phyloP scores from a whole-genome alignment of 2,113 vertebrate species.

The Erinaceus europaeus region DNA sequence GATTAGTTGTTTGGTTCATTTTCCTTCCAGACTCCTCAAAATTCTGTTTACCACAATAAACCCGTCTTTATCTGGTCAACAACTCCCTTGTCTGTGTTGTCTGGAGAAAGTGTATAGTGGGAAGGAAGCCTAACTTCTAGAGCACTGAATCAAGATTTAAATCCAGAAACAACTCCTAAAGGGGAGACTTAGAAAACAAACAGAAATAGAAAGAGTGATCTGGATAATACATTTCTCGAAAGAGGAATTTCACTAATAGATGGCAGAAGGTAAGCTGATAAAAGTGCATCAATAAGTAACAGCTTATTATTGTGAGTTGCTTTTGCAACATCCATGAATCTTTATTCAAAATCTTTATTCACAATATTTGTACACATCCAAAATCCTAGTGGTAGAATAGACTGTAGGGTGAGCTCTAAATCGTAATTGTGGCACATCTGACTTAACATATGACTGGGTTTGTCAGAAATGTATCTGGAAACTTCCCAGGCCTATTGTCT shows the following conservation, averaged over 20 bases:
- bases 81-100: not conserved
- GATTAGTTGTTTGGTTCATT: not conserved
- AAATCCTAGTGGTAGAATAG: not conserved
- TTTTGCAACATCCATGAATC: not conserved
- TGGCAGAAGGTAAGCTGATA: constrained; percentile 21
- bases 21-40: not conserved
- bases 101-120: not conserved
- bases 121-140: not conserved
- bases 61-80: not conserved
- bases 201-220: not conserved
- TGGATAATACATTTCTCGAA: not conserved
- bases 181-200: not conserved
- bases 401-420: not conserved
- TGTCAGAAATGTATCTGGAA: not conserved
- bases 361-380: not conserved
- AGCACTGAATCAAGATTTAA: not conserved
- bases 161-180: not conserved
- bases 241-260: constrained; percentile 11
- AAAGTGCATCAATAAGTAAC: constrained; percentile 32
- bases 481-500: not conserved
- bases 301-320: not conserved
- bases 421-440: not conserved
- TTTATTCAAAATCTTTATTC: constrained; percentile 28
- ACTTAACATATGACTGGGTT: not conserved
- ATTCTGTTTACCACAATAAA: constrained; percentile 8